Percentiles rank a stretch among this genome's conserved stretches.
Evolutionary conservation across 2,888 invertebrate genomes (phyloP).

Genomic region (Lepidonotus clava): DNA sequence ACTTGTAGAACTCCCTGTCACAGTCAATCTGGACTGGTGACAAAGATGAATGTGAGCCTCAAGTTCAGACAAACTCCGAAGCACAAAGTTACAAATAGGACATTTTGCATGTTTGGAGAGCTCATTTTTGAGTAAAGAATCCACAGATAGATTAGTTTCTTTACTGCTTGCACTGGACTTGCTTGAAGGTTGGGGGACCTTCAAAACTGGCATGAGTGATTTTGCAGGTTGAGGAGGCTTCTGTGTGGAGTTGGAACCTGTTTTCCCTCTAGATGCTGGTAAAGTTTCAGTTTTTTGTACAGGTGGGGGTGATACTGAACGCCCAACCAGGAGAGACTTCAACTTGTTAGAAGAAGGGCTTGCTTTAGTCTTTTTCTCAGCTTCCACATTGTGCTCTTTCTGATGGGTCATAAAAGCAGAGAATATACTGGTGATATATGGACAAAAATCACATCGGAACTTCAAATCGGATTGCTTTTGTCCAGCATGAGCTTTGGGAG

Average conservation of each 20-base stretch:
- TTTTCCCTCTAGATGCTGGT: too few relatives aligned
- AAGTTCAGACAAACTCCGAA: constrained; percentile 16
- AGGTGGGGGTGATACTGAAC: background rate
- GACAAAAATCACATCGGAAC: constrained; percentile 41
- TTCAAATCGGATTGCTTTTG: background rate
- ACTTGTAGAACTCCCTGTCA: constrained; percentile 12
- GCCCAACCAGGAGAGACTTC: constrained; percentile 19
- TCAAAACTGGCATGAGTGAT: background rate
- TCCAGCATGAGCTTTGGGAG: background rate
- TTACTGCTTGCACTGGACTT: background rate
- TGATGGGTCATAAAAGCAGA: constrained; percentile 38
- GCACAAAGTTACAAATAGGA: constrained; percentile 41
- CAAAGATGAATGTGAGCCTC: constrained; percentile 25
- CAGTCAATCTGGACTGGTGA: constrained; percentile 12
- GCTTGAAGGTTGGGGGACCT: background rate
- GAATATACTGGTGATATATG: constrained; percentile 35
- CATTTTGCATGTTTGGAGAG: constrained; percentile 36
- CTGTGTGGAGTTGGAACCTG: background rate
- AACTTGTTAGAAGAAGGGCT: background rate
- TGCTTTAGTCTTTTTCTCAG: background rate
- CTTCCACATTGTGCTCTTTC: background rate
- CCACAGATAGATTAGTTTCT: background rate
- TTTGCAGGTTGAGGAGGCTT: background rate
- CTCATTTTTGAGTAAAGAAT: background rate
- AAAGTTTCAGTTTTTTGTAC: background rate